phyloP scores from a whole-genome alignment of 2,797 vertebrate genomes.

The Mareca strepera region DNA sequence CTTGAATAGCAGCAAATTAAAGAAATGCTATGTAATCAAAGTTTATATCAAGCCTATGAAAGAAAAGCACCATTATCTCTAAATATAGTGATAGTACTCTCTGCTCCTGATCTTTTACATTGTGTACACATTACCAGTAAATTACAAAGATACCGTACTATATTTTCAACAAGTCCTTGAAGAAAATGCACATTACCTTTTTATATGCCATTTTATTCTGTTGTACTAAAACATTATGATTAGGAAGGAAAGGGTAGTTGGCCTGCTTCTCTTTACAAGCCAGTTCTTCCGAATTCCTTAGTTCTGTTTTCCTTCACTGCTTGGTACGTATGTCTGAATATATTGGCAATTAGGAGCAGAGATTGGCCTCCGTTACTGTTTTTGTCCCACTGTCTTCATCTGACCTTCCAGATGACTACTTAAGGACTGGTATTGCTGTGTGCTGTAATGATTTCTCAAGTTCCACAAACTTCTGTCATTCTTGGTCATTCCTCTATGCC shows the following conservation, averaged over 20 bases:
- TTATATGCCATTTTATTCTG: slow-evolving; percentile 44
- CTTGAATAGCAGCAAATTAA: slow-evolving; percentile 82
- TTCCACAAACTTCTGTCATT: neutral
- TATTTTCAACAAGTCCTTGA: slow-evolving; percentile 49
- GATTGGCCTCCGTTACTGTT: neutral
- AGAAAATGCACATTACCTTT: slow-evolving; percentile 37
- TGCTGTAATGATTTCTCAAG: neutral
- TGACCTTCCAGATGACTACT: too few species aligned
- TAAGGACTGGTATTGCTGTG: neutral
- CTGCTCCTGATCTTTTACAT: slow-evolving; percentile 47
- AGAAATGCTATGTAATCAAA: slow-evolving; percentile 83
- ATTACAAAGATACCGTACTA: slow-evolving; percentile 23
- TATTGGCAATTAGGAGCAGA: neutral
- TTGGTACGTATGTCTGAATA: neutral
- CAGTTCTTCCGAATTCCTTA: slow-evolving; percentile 34
- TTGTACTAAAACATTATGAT: slow-evolving; percentile 75
- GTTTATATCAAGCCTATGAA: slow-evolving; percentile 79
- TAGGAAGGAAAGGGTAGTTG: slow-evolving; percentile 60
- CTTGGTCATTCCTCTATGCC: neutral
- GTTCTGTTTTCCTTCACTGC: neutral
- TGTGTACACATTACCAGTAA: slow-evolving; percentile 50
- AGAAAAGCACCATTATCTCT: slow-evolving; percentile 75
- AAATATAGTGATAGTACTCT: slow-evolving; percentile 70
- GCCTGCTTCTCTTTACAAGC: neutral
- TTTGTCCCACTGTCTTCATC: neutral